A percentile compares a stretch with the other conserved stretches of the same genome.
Conservation (phyloP, 2,113 vertebrate genomes). For the Nesospiza acunhae region DNA sequence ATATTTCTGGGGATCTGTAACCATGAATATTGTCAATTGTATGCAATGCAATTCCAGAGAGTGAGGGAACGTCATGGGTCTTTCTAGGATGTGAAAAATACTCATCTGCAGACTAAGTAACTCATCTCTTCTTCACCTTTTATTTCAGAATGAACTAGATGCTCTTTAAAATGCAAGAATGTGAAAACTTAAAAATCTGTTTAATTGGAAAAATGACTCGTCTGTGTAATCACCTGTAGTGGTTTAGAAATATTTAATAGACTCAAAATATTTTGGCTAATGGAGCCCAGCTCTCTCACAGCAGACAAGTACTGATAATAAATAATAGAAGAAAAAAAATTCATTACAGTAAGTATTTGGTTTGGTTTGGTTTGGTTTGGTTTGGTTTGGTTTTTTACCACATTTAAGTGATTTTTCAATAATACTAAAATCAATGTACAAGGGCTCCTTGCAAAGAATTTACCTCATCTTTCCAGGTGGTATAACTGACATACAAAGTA, state of each 20-base stretch:
- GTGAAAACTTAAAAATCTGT: neutral
- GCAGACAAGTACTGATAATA: neutral
- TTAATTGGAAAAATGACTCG: neutral
- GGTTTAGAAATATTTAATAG: neutral
- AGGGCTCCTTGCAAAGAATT: neutral
- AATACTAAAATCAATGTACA: neutral
- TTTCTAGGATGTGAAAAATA: neutral
- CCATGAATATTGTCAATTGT: neutral
- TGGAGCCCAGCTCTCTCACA: neutral
- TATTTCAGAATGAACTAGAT: neutral
- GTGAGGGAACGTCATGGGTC: neutral
- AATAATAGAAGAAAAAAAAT: neutral
- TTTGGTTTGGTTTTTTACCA: neutral
- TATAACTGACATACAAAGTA: neutral
- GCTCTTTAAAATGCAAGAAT: neutral
- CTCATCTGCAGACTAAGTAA: neutral
- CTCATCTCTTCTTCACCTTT: neutral
- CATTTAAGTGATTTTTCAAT: neutral
- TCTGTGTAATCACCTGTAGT: neutral
- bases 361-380: neutral
- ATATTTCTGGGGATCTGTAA: neutral
- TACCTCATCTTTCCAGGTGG: neutral
- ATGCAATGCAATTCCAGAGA: neutral
- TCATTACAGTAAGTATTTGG: accelerated
- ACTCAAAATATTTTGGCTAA: neutral